A percentile compares a stretch with the other conserved stretches of the same genome.
These are phyloP conservation scores for Gryllus longicercus DNA, from an alignment of 2,888 invertebrate genomes.

Conservation along the genomic window DNA sequence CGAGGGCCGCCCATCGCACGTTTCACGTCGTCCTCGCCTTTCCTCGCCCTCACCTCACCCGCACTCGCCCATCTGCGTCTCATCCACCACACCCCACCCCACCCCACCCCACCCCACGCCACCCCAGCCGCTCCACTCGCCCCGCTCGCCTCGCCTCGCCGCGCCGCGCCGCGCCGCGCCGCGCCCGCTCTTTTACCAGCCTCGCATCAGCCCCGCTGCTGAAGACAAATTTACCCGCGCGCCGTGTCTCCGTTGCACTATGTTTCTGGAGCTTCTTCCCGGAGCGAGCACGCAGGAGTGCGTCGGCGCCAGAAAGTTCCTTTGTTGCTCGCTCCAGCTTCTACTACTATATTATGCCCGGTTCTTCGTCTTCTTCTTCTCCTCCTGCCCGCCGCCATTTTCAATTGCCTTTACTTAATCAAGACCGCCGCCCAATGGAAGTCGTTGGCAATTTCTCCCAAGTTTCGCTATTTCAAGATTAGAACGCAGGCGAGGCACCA, in stretches of 20 bases:
- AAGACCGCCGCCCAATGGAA: slow-evolving; percentile 31
- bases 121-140: neutral
- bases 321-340: slow-evolving; percentile 17
- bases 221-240: slow-evolving; percentile 5
- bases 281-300: slow-evolving; percentile 7
- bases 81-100: neutral
- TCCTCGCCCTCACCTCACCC: no score
- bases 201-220: neutral
- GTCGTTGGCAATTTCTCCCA: slow-evolving; percentile 33
- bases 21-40: no score
- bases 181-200: neutral
- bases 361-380: slow-evolving; percentile 23
- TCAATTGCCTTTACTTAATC: slow-evolving; percentile 31
- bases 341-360: slow-evolving; percentile 9
- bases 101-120: neutral
- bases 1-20: no score
- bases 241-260: slow-evolving; percentile 4
- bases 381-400: slow-evolving; percentile 29
- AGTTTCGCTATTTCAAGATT: slow-evolving; percentile 36
- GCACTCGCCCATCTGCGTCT: neutral
- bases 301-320: slow-evolving; percentile 8
- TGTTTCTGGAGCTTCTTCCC: slow-evolving; percentile 9
- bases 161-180: neutral
- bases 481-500: slow-evolving; percentile 27
- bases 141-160: neutral